These are phyloP conservation scores for Hucho hucho DNA, from an alignment of 2,113 vertebrate species.

Conservation along the genomic window DNA sequence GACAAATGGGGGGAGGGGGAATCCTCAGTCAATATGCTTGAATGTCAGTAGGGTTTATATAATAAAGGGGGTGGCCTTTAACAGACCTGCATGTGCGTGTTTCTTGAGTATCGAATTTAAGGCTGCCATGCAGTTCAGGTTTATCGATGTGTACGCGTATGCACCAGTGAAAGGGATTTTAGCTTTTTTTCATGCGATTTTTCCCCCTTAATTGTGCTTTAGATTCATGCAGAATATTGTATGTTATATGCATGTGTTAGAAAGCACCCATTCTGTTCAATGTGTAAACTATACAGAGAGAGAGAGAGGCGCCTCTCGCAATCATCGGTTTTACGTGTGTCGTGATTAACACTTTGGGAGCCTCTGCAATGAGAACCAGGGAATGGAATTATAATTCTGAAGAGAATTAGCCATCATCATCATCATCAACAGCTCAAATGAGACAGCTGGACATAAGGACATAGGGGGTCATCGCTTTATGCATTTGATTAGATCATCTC, in stretches of 20 bases:
- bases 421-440: background rate
- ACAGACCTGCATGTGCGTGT: background rate
- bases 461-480: background rate
- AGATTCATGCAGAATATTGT: background rate
- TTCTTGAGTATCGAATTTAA: slow-evolving; percentile 2
- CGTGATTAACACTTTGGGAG: slow-evolving; percentile 55
- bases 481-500: background rate
- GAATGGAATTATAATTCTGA: slow-evolving; percentile 16
- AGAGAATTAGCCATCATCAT: background rate
- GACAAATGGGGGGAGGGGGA: background rate
- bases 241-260: background rate
- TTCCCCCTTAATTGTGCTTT: background rate
- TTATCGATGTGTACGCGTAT: background rate
- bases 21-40: background rate
- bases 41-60: slow-evolving; percentile 4
- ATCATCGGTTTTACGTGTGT: slow-evolving; percentile 51
- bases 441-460: background rate
- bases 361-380: slow-evolving; percentile 17
- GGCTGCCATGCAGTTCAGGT: background rate
- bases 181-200: background rate
- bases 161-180: background rate
- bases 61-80: background rate
- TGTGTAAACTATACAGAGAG: background rate
- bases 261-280: background rate
- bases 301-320: slow-evolving; percentile 21